These are phyloP conservation scores for Aquatica leii DNA, from an alignment of 2,888 invertebrate genomes.

Conservation along the genomic window DNA sequence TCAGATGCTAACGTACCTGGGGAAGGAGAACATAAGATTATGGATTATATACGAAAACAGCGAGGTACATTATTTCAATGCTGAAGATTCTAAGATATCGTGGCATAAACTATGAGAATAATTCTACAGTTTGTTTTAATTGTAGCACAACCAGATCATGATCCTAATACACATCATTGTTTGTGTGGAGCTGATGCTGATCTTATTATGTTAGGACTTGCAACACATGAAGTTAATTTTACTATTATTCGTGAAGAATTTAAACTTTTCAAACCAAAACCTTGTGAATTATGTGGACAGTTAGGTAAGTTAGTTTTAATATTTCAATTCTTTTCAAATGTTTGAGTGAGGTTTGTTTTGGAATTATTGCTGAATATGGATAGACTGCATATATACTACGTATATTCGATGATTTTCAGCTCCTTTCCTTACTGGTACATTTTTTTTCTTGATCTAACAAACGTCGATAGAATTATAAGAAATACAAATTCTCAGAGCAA, in stretches of 20 bases:
- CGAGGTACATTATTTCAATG: constrained; percentile 66
- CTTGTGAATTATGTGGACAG: constrained; percentile 95
- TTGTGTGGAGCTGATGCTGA: constrained; percentile 99
- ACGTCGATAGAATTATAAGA: too few species aligned
- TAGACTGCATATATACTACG: too few species aligned
- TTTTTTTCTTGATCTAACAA: too few species aligned
- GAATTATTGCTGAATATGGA: too few species aligned
- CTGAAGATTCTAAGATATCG: neutral
- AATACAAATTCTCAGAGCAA: too few species aligned
- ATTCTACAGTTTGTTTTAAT: constrained; percentile 19
- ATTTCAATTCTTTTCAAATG: constrained; percentile 35
- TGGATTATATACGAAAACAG: constrained; percentile 98
- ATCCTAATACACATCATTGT: constrained; percentile 97
- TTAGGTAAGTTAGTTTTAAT: constrained; percentile 61
- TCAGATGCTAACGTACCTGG: constrained; percentile 99
- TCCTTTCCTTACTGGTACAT: too few species aligned
- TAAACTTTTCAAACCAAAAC: constrained; percentile 93
- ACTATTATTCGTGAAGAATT: constrained; percentile 99
- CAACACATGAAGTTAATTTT: constrained; percentile 98
- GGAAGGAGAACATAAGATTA: constrained; percentile 99
- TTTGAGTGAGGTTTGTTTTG: neutral
- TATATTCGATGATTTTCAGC: too few species aligned
- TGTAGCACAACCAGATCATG: constrained; percentile 89
- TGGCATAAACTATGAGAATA: constrained; percentile 8
- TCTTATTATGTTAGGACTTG: constrained; percentile 96